A percentile compares a stretch with the other conserved stretches of the same genome.
Conservation (phyloP, 2,113 vertebrate species). For the Stigmatopora argus region DNA sequence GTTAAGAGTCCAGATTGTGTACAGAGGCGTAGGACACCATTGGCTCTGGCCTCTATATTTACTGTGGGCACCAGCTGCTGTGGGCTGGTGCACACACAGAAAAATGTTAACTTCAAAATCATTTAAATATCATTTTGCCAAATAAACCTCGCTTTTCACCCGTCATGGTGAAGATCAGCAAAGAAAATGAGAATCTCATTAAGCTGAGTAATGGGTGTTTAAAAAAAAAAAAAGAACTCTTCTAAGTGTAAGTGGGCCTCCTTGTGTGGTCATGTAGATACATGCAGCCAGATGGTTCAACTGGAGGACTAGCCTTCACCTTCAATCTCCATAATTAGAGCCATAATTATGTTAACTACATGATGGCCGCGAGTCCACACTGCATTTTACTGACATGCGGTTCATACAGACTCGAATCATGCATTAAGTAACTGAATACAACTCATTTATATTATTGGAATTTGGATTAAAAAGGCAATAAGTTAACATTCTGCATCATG, state of each 20-base stretch:
- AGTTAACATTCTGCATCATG: neutral
- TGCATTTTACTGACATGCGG: neutral
- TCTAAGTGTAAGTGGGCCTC: conserved; percentile 6
- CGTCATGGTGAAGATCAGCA: neutral
- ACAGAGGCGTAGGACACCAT: conserved; percentile 62
- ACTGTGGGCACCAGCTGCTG: conserved; percentile 57
- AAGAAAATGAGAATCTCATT: conserved; percentile 3
- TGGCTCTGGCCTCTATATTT: conserved; percentile 67
- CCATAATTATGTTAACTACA: conserved; percentile 41
- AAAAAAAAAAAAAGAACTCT: conserved; percentile 16
- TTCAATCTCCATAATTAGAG: conserved; percentile 38
- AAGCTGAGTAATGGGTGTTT: conserved; percentile 20
- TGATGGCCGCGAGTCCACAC: conserved; percentile 6
- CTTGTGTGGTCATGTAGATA: conserved; percentile 41
- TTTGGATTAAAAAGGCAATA: neutral
- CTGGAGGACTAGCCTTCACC: conserved; percentile 10
- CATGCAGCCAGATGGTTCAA: conserved; percentile 35
- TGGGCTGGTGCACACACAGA: conserved; percentile 37
- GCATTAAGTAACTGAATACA: neutral
- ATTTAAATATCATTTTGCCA: neutral
- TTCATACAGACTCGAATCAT: neutral
- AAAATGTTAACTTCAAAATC: conserved; percentile 22
- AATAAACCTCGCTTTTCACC: neutral
- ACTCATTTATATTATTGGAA: neutral
- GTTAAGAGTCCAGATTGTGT: conserved; percentile 43